Evolutionary conservation across 2,888 invertebrate species (phyloP).

Genomic region (Julus scandinavius): DNA sequence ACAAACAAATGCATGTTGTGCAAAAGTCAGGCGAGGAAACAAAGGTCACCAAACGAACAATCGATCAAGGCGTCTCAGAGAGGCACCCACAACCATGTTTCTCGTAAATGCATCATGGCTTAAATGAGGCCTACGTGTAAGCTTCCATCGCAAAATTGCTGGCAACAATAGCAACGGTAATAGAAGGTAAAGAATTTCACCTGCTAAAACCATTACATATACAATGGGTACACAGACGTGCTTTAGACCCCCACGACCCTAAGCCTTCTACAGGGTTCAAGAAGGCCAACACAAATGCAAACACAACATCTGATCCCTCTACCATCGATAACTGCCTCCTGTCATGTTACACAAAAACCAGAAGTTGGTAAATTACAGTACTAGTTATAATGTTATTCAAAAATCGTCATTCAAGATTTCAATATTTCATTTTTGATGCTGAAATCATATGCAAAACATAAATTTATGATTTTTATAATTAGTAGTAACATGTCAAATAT

Average conservation of each 20-base stretch:
- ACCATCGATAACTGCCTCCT: not conserved
- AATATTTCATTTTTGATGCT: too few species aligned
- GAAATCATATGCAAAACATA: too few species aligned
- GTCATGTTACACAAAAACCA: not conserved
- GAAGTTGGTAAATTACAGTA: not conserved
- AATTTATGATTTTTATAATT: too few species aligned
- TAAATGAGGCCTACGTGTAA: constrained; percentile 45
- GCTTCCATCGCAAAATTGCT: not conserved
- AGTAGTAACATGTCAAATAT: too few species aligned
- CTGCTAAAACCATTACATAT: constrained; percentile 36
- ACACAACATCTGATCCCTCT: not conserved
- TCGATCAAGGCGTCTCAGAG: constrained; percentile 30
- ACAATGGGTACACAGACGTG: not conserved
- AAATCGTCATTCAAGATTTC: too few species aligned
- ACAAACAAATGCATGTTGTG: constrained; percentile 43
- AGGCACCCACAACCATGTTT: constrained; percentile 41
- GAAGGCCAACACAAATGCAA: not conserved
- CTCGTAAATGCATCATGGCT: constrained; percentile 7
- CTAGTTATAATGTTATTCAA: not conserved
- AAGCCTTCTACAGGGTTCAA: not conserved
- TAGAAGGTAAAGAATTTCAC: constrained; percentile 6
- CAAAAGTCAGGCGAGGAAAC: constrained; percentile 46
- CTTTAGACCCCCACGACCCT: not conserved
- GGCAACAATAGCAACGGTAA: not conserved
- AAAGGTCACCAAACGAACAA: constrained; percentile 51